Base-by-base conservation (phyloP, 2,797 vertebrate genomes). In the Melanotaenia nigrans region DNA sequence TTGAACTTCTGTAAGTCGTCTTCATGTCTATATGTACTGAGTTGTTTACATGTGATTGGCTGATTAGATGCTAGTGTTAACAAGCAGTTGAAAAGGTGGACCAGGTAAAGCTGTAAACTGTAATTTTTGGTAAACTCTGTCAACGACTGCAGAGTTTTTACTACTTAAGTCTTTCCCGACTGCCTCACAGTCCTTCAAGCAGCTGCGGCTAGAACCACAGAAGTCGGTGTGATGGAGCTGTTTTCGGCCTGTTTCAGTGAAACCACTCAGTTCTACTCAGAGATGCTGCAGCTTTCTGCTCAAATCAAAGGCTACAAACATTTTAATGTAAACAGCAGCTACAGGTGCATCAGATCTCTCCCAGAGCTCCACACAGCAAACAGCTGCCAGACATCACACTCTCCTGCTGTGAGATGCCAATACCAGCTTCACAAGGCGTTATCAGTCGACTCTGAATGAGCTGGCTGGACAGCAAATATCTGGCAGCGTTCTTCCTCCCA, bases 381-480 rank as follows among this genome's bases (percentile, higher is more conserved):
- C 25, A 85, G 61, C 73, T 30, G 9, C 0, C 59, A 76, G 82
- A 67, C 59, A 18, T 12, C 35, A 7, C 12, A 64, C 61, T 62
- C 65, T 54, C 59, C 71, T 6, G 5, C 75, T 45, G 20, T 20
- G 57, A 59, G 71, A 59, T 71, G 61, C 79, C 45, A 47, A 47
- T 9, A n/a, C 45, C 18, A 47, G 45, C 73, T 25, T 79, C 30
- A 70, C 28, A 32, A 20, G 36, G 33, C 45, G 47, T 65, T 54
- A 65, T 60, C 71, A 14, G 65, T 69, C 79, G 77, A 55, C 78
- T 65, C 49, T 49, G 67, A 53, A 12, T 73, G 28, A 49, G 9
- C 38, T 77, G 38, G 40, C 59, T 4, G 36, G 28, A 78, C 61
- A 82, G 66, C 73, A 85, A 85, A 83, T 57, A 81, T 47, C 82